phyloP scores from a whole-genome alignment of 2,797 vertebrate genomes.

The Chromis chromis region DNA sequence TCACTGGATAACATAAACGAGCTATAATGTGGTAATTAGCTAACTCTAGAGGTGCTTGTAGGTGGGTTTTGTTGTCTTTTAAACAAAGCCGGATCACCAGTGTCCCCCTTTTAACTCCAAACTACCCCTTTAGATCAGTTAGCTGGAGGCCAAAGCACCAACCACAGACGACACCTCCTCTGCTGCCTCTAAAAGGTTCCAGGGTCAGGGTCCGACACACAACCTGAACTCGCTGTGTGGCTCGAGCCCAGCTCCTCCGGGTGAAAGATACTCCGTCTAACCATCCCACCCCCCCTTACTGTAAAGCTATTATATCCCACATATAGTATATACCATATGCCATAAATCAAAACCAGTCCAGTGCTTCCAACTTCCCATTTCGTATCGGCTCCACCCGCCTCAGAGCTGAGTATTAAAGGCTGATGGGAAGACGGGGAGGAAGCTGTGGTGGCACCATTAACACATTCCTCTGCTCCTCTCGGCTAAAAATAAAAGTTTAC shows the following conservation, averaged over 20 bases:
- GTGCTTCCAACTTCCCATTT: conserved; percentile 48
- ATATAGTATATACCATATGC: conserved; percentile 59
- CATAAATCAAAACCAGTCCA: conserved; percentile 64
- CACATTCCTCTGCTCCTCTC: conserved; percentile 80
- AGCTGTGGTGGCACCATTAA: conserved; percentile 80
- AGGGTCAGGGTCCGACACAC: conserved; percentile 19
- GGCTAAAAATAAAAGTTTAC: conserved; percentile 68
- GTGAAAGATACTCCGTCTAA: conserved; percentile 15
- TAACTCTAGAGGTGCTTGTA: background rate
- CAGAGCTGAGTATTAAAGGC: conserved; percentile 73
- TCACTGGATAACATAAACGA: too few relatives aligned
- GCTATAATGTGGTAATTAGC: background rate
- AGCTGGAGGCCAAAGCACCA: background rate
- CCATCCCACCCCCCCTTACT: conserved; percentile 5
- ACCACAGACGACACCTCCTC: background rate
- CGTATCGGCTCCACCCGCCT: conserved; percentile 48
- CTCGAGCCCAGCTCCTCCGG: conserved; percentile 14
- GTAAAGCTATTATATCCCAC: conserved; percentile 52
- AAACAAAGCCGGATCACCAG: too few relatives aligned
- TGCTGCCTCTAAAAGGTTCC: conserved; percentile 16
- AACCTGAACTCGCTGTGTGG: conserved; percentile 3
- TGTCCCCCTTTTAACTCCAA: too few relatives aligned
- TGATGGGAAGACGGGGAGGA: conserved; percentile 77
- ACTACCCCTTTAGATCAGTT: background rate
- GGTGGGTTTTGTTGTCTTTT: background rate